These are phyloP conservation scores for Lanistes nyassanus DNA, from an alignment of 1,140 invertebrate species.

Conservation along the genomic window DNA sequence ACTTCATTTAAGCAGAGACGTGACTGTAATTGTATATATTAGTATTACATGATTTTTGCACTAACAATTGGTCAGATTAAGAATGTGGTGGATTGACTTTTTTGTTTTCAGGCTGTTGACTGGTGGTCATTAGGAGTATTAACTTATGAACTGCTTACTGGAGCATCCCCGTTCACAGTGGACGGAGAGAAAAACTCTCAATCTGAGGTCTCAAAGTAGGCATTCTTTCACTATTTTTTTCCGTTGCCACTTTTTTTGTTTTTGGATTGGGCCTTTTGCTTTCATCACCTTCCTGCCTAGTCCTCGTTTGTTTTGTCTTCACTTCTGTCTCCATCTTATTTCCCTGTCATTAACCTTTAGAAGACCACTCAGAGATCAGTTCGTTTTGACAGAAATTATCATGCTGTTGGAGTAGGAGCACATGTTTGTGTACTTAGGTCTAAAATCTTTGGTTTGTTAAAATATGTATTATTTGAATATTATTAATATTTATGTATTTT, in stretches of 20 bases:
- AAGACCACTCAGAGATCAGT: too few species aligned
- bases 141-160: constrained; percentile 95
- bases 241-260: not conserved
- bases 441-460: constrained; percentile 11
- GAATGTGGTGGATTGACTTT: constrained; percentile 9
- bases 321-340: too few species aligned
- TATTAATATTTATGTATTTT: not conserved
- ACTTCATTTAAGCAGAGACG: too few species aligned
- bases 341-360: too few species aligned
- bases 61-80: too few species aligned
- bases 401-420: too few species aligned
- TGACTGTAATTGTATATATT: too few species aligned
- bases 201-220: constrained; percentile 87
- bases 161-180: constrained; percentile 96
- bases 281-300: not conserved
- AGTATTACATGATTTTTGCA: too few species aligned
- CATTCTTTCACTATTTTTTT: not conserved
- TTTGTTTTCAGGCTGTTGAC: constrained; percentile 83
- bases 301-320: not conserved
- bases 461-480: not conserved
- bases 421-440: not conserved
- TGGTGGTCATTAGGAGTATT: constrained; percentile 99
- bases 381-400: too few species aligned
- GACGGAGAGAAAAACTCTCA: constrained; percentile 92
- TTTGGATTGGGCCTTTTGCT: not conserved